phyloP scores from a whole-genome alignment of 2,797 vertebrate genomes.

The Nasua narica region DNA sequence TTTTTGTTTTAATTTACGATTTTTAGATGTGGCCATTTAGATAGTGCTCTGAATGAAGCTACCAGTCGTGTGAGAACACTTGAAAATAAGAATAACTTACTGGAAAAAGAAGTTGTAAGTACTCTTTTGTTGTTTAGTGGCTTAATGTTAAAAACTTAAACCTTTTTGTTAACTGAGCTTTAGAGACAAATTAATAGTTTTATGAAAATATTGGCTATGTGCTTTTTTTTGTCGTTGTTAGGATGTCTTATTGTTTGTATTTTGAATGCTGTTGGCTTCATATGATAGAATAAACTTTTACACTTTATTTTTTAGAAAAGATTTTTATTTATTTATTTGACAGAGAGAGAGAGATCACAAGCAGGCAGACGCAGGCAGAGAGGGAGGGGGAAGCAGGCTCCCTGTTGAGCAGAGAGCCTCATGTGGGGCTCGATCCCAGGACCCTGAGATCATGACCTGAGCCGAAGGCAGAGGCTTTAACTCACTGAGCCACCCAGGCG shows the following conservation, averaged over 20 bases:
- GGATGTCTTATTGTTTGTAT: not conserved
- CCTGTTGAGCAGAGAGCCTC: too few relatives aligned
- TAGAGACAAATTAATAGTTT: not conserved
- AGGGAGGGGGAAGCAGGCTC: too few relatives aligned
- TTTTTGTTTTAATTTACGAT: conserved; percentile 22
- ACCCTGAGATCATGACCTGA: too few relatives aligned
- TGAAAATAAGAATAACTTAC: conserved; percentile 89
- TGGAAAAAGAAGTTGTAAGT: conserved; percentile 93
- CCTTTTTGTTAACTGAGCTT: conserved; percentile 7
- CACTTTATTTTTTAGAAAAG: too few relatives aligned
- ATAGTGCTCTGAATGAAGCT: conserved; percentile 90
- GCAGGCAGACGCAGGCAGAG: too few relatives aligned
- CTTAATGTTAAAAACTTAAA: not conserved
- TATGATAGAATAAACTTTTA: not conserved
- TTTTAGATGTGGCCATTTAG: conserved; percentile 90
- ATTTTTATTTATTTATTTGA: too few relatives aligned
- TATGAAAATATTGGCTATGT: not conserved
- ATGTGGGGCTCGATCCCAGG: too few relatives aligned
- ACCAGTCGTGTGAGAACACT: conserved; percentile 87
- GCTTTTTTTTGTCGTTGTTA: not conserved
- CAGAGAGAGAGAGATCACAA: too few relatives aligned
- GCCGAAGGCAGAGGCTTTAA: too few relatives aligned
- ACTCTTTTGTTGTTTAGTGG: not conserved
- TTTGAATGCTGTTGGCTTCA: not conserved
- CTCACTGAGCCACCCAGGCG: too few relatives aligned